Conservation (phyloP, 2,888 invertebrate genomes). For the Drosophila mercatorum region DNA sequence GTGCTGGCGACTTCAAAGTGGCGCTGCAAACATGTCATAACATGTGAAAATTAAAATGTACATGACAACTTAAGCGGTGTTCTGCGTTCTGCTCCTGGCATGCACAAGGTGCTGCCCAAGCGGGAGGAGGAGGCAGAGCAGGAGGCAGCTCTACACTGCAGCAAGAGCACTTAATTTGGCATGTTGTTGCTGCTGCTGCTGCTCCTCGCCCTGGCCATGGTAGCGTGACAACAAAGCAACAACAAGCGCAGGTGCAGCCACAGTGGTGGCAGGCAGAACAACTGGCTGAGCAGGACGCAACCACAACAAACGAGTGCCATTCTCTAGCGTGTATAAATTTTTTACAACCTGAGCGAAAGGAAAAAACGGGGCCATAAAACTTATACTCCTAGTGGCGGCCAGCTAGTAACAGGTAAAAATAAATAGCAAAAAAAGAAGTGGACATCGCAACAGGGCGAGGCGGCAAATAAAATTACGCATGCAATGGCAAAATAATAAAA, state of each 20-base stretch:
- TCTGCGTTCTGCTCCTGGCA: constrained; percentile 35
- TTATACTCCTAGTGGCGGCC: constrained; percentile 53
- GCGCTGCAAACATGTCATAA: constrained; percentile 67
- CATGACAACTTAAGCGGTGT: constrained; percentile 73
- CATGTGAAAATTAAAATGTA: constrained; percentile 77
- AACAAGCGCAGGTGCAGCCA: constrained; percentile 65
- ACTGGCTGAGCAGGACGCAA: constrained; percentile 43
- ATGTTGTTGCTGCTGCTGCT: constrained; percentile 58
- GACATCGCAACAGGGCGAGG: constrained; percentile 33
- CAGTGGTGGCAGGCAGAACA: constrained; percentile 65
- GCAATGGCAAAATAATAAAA: constrained; percentile 74
- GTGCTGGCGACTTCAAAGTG: constrained; percentile 53
- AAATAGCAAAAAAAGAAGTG: constrained; percentile 25
- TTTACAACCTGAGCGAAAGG: constrained; percentile 47
- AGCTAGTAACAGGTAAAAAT: constrained; percentile 39
- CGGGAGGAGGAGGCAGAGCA: no score
- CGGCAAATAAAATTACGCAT: constrained; percentile 76
- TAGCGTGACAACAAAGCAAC: constrained; percentile 49
- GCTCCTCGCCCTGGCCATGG: constrained; percentile 42
- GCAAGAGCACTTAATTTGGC: constrained; percentile 73
- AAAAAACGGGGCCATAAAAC: constrained; percentile 60
- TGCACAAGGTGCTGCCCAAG: constrained; percentile 23
- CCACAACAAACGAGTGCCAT: constrained; percentile 60
- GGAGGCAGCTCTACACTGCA: constrained; percentile 6
- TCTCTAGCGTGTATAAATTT: constrained; percentile 67